Evolutionary conservation across 2,888 invertebrate species (phyloP), one percentile per base, ranked within the genome.

Genomic region (Hecatera dysodea): DNA sequence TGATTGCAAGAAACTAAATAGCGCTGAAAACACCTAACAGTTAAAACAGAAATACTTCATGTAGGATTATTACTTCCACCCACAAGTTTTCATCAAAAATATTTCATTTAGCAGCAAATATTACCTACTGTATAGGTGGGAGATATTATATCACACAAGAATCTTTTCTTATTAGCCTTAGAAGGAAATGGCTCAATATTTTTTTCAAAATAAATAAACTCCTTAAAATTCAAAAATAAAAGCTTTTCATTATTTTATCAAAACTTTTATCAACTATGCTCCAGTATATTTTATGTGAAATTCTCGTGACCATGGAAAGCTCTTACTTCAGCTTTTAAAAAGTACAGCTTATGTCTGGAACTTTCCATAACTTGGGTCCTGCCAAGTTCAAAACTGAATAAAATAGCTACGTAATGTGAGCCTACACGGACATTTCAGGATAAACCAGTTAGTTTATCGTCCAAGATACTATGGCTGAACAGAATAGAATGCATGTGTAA

Each of bases 311-410:
- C 22, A 44, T 7, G 27, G 15, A 50, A 52, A 42, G 19, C 8
- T 22, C n/a, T 55, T n/a, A 8, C 27, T 36, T 19, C 0, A 61
- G 76, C n/a, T 68, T 61, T 69, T 27, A 24, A 36, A 76, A 73
- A 44, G 19, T 60, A 55, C 46, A 55, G 19, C 39, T 33, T 60
- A 46, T 70, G 62, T 53, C 62, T 48, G 11, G 4, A 77, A 77
- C 50, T 52, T 62, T 48, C n/a, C 27, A 53, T 52, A 52, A 70
- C 56, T 70, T 57, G 36, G 7, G 22, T 61, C 17, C n/a, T 44
- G 22, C 36, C 11, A 39, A 50, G 60, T 77, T 77, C 24, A 36
- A 61, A 56, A 68, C 39, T 48, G 4, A n/a, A 27, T 75, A 57
- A 66, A 75, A 22, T 50, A 22, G 48, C 22, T 24, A 59, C 19